These are phyloP conservation scores for Orbicella faveolata DNA, from an alignment of 64 coral and sea anemone species.

Conservation along the genomic window DNA sequence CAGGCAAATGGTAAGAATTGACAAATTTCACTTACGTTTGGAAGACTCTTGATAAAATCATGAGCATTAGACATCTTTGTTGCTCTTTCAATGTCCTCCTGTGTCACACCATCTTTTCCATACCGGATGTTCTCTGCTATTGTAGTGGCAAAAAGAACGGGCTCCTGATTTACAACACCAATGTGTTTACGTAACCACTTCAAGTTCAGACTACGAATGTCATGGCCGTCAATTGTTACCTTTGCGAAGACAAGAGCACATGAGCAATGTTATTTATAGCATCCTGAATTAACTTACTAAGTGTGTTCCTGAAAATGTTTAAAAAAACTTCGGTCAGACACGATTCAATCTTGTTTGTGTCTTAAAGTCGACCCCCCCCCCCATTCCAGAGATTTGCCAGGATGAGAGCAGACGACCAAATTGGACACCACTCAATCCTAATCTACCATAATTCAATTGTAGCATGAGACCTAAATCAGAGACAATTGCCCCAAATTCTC, in stretches of 20 bases:
- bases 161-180: slow-evolving; percentile 72
- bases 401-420: too few relatives aligned
- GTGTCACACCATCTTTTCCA: slow-evolving; percentile 54
- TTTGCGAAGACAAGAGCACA: neutral
- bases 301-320: too few relatives aligned
- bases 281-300: too few relatives aligned
- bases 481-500: neutral
- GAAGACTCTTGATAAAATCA: neutral
- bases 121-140: slow-evolving; percentile 79
- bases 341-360: too few relatives aligned
- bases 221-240: slow-evolving; percentile 50
- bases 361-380: too few relatives aligned
- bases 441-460: too few relatives aligned
- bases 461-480: neutral
- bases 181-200: slow-evolving; percentile 58
- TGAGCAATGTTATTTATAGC: neutral
- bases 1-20: neutral
- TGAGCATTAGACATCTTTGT: slow-evolving; percentile 74
- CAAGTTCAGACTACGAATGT: slow-evolving; percentile 52
- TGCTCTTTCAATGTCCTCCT: slow-evolving; percentile 76
- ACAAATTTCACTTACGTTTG: neutral
- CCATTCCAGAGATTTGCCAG: too few relatives aligned
- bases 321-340: too few relatives aligned
- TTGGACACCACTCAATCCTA: too few relatives aligned
- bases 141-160: slow-evolving; percentile 69